Percentiles rank a stretch among this genome's conserved stretches.
Evolutionary conservation across 2,797 vertebrate genomes (phyloP).

Genomic region (Anolis apletophallus): DNA sequence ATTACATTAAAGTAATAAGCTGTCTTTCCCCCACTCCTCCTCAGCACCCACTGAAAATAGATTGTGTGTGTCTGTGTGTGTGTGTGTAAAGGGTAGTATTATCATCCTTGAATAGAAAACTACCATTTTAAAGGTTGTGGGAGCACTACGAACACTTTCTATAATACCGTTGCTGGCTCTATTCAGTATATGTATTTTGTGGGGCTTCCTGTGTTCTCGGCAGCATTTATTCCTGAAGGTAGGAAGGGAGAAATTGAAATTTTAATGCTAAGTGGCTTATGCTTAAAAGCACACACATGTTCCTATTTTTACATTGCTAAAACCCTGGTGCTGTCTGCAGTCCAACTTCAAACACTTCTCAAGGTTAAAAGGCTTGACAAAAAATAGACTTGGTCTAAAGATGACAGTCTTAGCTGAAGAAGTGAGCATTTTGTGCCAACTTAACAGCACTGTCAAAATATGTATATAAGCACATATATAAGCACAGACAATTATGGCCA

Average conservation of each 20-base stretch:
- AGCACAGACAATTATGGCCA: constrained; percentile 5
- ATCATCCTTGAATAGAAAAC: constrained; percentile 17
- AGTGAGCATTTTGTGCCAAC: constrained; percentile 44
- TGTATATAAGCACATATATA: not conserved
- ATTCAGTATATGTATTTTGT: not conserved
- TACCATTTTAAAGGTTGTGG: not conserved
- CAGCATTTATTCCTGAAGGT: not conserved
- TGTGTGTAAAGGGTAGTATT: not conserved
- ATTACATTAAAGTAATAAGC: not conserved
- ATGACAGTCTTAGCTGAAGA: constrained; percentile 19
- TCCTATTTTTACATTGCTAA: constrained; percentile 8
- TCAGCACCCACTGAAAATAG: not conserved
- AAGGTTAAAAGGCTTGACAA: constrained; percentile 52
- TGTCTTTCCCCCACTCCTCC: not conserved
- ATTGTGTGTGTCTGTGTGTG: not conserved
- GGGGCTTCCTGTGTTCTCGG: not conserved
- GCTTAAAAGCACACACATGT: constrained; percentile 3
- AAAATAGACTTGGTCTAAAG: constrained; percentile 41
- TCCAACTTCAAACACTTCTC: constrained; percentile 38
- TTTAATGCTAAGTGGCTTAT: constrained; percentile 27
- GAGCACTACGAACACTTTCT: not conserved
- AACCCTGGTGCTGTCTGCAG: not conserved
- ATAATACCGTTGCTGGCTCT: not conserved
- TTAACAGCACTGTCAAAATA: constrained; percentile 46
- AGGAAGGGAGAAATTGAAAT: not conserved